Conservation (phyloP, 2,888 invertebrate species). For the Drosophila bunnanda region DNA sequence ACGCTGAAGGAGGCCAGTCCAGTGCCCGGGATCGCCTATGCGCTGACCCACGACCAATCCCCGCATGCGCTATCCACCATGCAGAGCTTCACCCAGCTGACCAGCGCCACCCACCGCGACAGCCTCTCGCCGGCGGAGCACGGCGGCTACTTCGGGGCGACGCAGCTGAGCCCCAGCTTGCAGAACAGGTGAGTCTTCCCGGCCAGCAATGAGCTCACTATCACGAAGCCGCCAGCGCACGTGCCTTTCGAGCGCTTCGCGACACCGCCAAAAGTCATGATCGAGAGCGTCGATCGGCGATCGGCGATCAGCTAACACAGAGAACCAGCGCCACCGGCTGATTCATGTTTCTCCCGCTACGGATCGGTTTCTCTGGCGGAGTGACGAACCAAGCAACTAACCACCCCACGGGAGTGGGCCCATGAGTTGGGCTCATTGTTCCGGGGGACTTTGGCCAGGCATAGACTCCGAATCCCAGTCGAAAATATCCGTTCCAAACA, state of each 20-base stretch:
- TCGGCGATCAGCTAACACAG: conserved; percentile 39
- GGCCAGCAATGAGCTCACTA: conserved; percentile 60
- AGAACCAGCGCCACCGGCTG: conserved; percentile 49
- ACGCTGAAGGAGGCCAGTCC: conserved; percentile 79
- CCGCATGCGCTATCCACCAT: conserved; percentile 72
- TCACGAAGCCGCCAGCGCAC: conserved; percentile 58
- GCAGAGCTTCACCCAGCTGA: conserved; percentile 84
- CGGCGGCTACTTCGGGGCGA: conserved; percentile 71
- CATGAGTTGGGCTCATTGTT: conserved; percentile 31
- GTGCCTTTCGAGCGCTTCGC: conserved; percentile 72
- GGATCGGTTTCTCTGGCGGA: conserved; percentile 44
- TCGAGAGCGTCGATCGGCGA: conserved; percentile 52
- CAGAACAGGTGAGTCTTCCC: conserved; percentile 79
- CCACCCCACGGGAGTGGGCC: conserved; percentile 6
- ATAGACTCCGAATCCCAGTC: neutral
- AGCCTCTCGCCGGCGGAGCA: conserved; percentile 82
- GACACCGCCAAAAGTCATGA: conserved; percentile 71
- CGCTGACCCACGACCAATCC: conserved; percentile 71
- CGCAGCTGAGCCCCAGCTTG: conserved; percentile 80
- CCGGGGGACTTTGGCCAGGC: conserved; percentile 10
- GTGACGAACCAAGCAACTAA: conserved; percentile 13
- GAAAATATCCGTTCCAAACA: conserved; percentile 4
- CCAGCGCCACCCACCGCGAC: conserved; percentile 81
- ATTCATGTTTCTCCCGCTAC: conserved; percentile 60
- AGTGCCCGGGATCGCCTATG: conserved; percentile 55